Evolutionary conservation across 1,140 invertebrate genomes (phyloP), one percentile per base, ranked within the genome.

Genomic region (Drosophila varians): DNA sequence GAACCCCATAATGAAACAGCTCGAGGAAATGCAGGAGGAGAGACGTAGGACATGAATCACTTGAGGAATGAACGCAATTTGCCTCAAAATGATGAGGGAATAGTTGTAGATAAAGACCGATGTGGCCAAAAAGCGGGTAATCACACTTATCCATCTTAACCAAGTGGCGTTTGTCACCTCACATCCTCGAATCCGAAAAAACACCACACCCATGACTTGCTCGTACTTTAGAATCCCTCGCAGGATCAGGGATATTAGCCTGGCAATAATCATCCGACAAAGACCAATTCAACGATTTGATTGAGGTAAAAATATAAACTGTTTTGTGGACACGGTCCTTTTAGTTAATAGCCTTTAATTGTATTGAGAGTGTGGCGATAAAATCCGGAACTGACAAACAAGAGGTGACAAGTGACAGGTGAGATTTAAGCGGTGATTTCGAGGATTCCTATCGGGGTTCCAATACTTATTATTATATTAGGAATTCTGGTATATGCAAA

Each of bases 71-170:
- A 0, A 1, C 16, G 14, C 7, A 1, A 3, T 11, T 1, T 3
- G 0, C 1, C 1, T 0, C 6, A n/a, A 0, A 11, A n/a, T 5
- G 0, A 4, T 2, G 0, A 0, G 1, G 6, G 9, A 6, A 42
- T 55, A 38, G 0, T n/a, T 16, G 23, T 26, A 31, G 0, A 9
- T 2, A 12, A 19, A 64, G 0, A 2, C 11, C 9, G 11, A n/a
- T 2, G 26, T 4, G 0, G 45, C 23, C 3, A 40, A 0, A 0
- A 62, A 1, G 0, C 72, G 71, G 7, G 18, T 3, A 1, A 65
- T 7, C 7, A 64, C n/a, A 12, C 54, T 34, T 14, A 34, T 28
- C 56, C 72, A 76, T 12, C 45, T 68, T 1, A 57, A 45, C 46
- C 61, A 45, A 0, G 31, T 28, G 1, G 23, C 1, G 7, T 16